Percentiles rank a stretch among this genome's conserved stretches.
These are phyloP conservation scores for Goniozus legneri DNA, from an alignment of 1,140 invertebrate species.

Conservation along the genomic window DNA sequence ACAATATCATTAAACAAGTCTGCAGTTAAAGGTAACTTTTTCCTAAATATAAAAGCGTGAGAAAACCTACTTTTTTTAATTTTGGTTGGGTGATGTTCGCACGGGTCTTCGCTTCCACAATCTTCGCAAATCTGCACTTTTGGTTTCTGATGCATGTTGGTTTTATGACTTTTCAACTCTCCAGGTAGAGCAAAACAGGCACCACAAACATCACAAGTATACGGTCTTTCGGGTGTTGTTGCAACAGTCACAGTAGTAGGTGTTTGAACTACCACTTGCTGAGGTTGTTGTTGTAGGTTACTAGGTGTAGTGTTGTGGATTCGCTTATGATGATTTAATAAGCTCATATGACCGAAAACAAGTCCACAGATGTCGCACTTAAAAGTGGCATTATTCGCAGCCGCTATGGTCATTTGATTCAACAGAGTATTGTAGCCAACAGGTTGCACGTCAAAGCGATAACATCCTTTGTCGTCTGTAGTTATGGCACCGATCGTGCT, in stretches of 20 bases:
- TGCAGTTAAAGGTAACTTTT: too few relatives aligned
- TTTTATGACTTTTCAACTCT: conserved; percentile 57
- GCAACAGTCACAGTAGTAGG: conserved; percentile 57
- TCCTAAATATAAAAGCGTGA: too few relatives aligned
- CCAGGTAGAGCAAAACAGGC: conserved; percentile 57
- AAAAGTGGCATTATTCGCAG: conserved; percentile 72
- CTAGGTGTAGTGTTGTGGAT: conserved; percentile 63
- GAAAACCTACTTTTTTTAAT: conserved; percentile 48
- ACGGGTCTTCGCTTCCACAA: conserved; percentile 51
- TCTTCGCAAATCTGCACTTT: conserved; percentile 52
- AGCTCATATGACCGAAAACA: conserved; percentile 73
- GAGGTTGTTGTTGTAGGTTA: conserved; percentile 54
- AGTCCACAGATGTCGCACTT: conserved; percentile 83
- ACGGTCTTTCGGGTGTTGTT: conserved; percentile 58
- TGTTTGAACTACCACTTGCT: conserved; percentile 57
- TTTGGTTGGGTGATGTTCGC: conserved; percentile 53
- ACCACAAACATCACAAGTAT: conserved; percentile 59
- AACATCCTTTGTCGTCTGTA: conserved; percentile 55
- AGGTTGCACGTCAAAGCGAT: conserved; percentile 58
- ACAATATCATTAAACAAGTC: too few relatives aligned
- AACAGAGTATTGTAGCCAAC: conserved; percentile 57
- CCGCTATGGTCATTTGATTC: conserved; percentile 58
- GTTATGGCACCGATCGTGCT: conserved; percentile 51
- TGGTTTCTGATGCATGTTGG: conserved; percentile 52
- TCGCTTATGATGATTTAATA: conserved; percentile 78